Conservation (phyloP, 2,113 vertebrate species). For the Cinclus mexicanus region DNA sequence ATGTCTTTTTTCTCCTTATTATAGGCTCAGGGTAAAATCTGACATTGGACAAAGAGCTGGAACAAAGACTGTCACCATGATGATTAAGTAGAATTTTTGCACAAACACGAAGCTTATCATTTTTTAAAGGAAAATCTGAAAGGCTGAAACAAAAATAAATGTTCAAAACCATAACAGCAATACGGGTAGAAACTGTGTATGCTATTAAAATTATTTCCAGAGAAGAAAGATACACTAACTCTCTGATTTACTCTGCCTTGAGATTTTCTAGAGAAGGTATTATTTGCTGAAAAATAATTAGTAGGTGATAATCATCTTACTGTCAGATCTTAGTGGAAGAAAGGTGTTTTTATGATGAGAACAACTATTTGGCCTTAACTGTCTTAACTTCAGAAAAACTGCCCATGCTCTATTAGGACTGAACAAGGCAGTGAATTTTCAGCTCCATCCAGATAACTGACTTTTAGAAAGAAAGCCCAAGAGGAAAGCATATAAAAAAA, state of each 20-base stretch:
- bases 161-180: not conserved
- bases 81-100: conserved; percentile 36
- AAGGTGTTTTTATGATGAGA: not conserved
- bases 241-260: not conserved
- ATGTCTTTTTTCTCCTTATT: not conserved
- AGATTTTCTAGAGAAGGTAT: not conserved
- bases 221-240: not conserved
- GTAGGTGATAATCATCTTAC: not conserved
- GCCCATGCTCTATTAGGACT: not conserved
- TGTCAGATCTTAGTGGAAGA: not conserved
- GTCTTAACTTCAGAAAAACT: not conserved
- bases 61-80: conserved; percentile 26
- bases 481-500: not conserved
- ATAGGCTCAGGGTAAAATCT: not conserved
- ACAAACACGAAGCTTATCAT: not conserved
- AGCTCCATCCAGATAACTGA: not conserved
- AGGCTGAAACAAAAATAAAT: not conserved
- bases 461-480: not conserved
- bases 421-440: not conserved
- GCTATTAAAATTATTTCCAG: not conserved
- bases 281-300: not conserved
- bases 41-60: conserved; percentile 16
- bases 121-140: conserved; percentile 33
- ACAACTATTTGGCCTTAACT: not conserved
- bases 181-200: not conserved